Base-by-base conservation (phyloP, 1,140 invertebrate species). In the Telenomus remus region DNA sequence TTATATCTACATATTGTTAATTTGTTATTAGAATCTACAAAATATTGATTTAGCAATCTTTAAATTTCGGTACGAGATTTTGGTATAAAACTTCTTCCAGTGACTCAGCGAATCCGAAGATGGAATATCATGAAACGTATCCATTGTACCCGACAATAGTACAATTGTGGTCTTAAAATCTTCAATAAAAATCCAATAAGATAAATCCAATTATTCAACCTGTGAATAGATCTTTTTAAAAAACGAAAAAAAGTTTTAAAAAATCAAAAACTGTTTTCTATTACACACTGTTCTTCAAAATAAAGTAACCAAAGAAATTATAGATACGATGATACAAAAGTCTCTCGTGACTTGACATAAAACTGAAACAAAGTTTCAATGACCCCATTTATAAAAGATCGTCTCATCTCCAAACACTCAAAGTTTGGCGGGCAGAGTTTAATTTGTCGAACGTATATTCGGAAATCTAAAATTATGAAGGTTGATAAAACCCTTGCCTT, bases 391-490 rank as follows among this genome's bases (percentile, higher is more conserved):
- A 12, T 8, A 46, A 42, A 60, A 57, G 66, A 63, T 27, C 8
- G 53, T 12, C 15, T 48, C 54, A 70, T 60, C 53, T 54, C 35
- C 39, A 63, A 1, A 37, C 19, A 34, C 19, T 10, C 10, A 8
- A 51, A 47, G 82, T 82, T 81, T 79, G 60, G 66, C 43, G 75
- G 57, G 74, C 80, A 73, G 50, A 71, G 46, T 34, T 46, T 72
- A 77, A 82, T 81, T 46, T 78, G 80, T 61, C 69, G 55, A 69
- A 70, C 61, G 61, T 82, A n/a, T n/a, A 84, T 85, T 85, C 75
- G 76, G 82, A 85, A 87, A 86, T 85, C 85, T 87, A 87, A 86
- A 87, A 87, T 86, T 86, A 83, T 81, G 76, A 76, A 79, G 72
- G 55, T 53, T 71, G 72, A 81, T 83, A 71, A 87, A 87, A 84